phyloP scores from a whole-genome alignment of 2,888 invertebrate species.

The Allacma fusca region DNA sequence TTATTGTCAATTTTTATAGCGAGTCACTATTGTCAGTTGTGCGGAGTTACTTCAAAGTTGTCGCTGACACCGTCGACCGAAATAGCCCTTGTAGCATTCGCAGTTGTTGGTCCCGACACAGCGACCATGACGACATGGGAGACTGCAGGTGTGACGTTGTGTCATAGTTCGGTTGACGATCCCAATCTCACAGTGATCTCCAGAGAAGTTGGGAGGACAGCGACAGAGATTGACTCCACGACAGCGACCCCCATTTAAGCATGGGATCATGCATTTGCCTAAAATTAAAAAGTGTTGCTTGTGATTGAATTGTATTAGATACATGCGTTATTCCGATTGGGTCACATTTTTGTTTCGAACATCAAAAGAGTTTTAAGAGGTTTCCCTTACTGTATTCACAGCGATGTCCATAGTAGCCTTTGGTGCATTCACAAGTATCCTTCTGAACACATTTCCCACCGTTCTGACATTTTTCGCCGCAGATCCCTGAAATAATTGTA shows the following conservation, averaged over 20 bases:
- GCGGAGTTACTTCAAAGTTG: conserved; percentile 10
- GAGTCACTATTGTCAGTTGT: too few species aligned
- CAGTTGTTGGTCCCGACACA: conserved; percentile 74
- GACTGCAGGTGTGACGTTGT: conserved; percentile 75
- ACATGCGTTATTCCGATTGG: too few species aligned
- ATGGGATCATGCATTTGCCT: conserved; percentile 90
- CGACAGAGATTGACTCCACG: conserved; percentile 88
- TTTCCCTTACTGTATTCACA: conserved; percentile 86
- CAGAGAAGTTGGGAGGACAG: conserved; percentile 83
- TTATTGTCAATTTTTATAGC: too few species aligned
- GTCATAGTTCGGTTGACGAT: conserved; percentile 68
- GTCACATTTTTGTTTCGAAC: too few species aligned
- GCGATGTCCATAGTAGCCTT: conserved; percentile 86
- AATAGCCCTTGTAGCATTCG: conserved; percentile 83
- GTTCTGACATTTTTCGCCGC: conserved; percentile 88
- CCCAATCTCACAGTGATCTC: conserved; percentile 91
- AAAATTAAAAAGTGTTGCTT: not conserved
- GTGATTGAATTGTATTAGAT: not conserved
- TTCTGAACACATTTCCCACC: conserved; percentile 95
- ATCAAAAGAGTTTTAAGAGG: not conserved
- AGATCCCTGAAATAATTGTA: conserved; percentile 76
- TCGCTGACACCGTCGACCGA: conserved; percentile 81
- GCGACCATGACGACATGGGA: conserved; percentile 79
- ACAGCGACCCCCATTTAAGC: conserved; percentile 89
- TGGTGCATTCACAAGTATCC: conserved; percentile 90